phyloP scores from a whole-genome alignment of 2,888 invertebrate genomes.

The Nematopogon swammerdamellus region DNA sequence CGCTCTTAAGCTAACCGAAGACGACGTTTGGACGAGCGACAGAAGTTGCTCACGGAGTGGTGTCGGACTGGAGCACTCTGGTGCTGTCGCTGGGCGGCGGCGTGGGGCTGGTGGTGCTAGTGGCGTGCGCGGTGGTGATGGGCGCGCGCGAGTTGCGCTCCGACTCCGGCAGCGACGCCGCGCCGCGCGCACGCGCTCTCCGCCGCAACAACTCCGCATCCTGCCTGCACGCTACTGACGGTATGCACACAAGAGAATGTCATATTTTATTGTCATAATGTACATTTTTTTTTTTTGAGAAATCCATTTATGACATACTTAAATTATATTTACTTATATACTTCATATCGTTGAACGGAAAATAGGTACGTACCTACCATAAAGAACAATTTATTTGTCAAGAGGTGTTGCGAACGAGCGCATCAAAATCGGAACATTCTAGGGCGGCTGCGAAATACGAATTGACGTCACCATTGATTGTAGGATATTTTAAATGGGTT shows the following conservation, averaged over 20 bases:
- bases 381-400: no score
- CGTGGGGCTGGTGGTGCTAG: slow-evolving; percentile 38
- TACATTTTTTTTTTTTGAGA: background rate
- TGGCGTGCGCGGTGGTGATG: slow-evolving; percentile 46
- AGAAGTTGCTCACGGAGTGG: background rate
- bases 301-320: background rate
- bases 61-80: slow-evolving; percentile 16
- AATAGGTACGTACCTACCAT: no score
- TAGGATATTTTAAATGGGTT: no score
- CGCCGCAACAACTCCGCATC: slow-evolving; percentile 30
- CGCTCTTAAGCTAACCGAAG: no score
- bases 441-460: no score
- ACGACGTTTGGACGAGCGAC: no score
- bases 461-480: no score
- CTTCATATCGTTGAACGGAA: no score
- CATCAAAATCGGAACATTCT: no score
- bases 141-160: slow-evolving; percentile 24
- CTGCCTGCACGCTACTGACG: slow-evolving; percentile 42
- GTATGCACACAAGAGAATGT: no score
- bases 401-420: no score
- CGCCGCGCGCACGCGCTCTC: slow-evolving; percentile 21
- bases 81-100: slow-evolving; percentile 41
- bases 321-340: no score
- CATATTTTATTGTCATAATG: background rate
- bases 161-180: slow-evolving; percentile 19